These are phyloP conservation scores for Rhingia rostrata DNA, from an alignment of 2,888 invertebrate species.

Conservation along the genomic window DNA sequence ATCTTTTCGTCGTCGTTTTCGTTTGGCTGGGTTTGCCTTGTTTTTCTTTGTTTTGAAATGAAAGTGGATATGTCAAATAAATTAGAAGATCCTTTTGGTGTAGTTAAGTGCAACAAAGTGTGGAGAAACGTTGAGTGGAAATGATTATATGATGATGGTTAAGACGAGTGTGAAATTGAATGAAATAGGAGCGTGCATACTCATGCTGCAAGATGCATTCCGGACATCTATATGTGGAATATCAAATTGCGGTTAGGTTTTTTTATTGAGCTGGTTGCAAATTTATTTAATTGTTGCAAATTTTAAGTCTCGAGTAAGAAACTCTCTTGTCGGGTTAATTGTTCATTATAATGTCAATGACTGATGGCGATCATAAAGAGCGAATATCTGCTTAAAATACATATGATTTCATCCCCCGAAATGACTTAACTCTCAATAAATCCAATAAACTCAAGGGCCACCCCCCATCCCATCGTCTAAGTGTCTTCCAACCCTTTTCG, in stretches of 20 bases:
- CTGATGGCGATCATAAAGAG: slow-evolving; percentile 22
- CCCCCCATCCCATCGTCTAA: neutral
- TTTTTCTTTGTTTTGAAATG: slow-evolving; percentile 26
- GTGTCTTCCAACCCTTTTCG: slow-evolving; percentile 7
- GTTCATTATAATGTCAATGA: slow-evolving; percentile 19
- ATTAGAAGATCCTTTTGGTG: slow-evolving; percentile 59
- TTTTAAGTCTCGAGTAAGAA: neutral
- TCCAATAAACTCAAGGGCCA: slow-evolving; percentile 25
- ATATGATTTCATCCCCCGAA: neutral
- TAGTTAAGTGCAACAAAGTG: slow-evolving; percentile 59
- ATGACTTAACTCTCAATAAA: slow-evolving; percentile 20
- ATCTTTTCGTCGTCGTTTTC: slow-evolving; percentile 45
- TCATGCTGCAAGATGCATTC: neutral
- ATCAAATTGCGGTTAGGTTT: slow-evolving; percentile 16
- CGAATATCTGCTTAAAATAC: neutral
- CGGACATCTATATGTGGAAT: neutral
- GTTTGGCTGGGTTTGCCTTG: neutral
- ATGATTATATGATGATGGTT: slow-evolving; percentile 48
- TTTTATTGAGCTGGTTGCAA: slow-evolving; percentile 25
- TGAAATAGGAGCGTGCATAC: slow-evolving; percentile 14
- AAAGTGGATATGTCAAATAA: slow-evolving; percentile 69
- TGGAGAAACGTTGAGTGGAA: slow-evolving; percentile 35
- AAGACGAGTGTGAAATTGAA: slow-evolving; percentile 52
- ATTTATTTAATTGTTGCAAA: slow-evolving; percentile 1
- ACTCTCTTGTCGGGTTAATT: neutral